A percentile compares a stretch with the other conserved stretches of the same genome.
Evolutionary conservation across 2,888 invertebrate species (phyloP).

Genomic region (Ochropacha duplaris): DNA sequence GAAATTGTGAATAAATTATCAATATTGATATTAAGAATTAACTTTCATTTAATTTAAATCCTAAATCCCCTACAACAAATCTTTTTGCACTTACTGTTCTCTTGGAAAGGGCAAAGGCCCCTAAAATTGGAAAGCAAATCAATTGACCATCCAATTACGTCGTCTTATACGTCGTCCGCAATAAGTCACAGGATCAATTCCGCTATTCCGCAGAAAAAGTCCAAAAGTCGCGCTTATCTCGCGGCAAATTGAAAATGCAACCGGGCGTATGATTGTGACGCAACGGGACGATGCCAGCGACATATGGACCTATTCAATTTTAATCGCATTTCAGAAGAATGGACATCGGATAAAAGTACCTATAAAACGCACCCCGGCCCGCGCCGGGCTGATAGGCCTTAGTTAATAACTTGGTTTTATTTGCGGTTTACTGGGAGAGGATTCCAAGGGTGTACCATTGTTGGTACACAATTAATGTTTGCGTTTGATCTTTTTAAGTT

Average conservation of each 20-base stretch:
- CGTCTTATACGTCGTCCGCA: conserved; percentile 62
- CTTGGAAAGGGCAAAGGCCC: conserved; percentile 21
- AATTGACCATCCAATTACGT: conserved; percentile 74
- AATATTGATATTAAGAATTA: conserved; percentile 76
- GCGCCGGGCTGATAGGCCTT: conserved; percentile 60
- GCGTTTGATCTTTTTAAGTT: conserved; percentile 75
- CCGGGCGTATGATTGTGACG: conserved; percentile 80
- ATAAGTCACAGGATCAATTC: conserved; percentile 82
- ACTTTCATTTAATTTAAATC: conserved; percentile 36
- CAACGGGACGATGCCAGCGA: conserved; percentile 72
- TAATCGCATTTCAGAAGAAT: conserved; percentile 83
- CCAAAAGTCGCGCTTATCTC: conserved; percentile 79
- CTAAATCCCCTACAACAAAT: not conserved
- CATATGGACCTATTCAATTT: conserved; percentile 83
- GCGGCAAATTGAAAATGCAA: conserved; percentile 82
- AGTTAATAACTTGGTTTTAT: conserved; percentile 77
- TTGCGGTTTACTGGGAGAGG: conserved; percentile 69
- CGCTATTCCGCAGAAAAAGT: conserved; percentile 77
- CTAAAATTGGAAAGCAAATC: conserved; percentile 63
- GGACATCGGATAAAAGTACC: conserved; percentile 78
- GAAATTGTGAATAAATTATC: conserved; percentile 83
- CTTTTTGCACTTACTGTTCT: not conserved
- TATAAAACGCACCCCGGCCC: conserved; percentile 65
- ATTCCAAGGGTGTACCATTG: conserved; percentile 70
- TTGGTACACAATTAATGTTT: conserved; percentile 71